These are phyloP conservation scores for Stichopus chloronotus DNA, from an alignment of 35 echinoderm and acorn worm genomes.

Conservation along the genomic window DNA sequence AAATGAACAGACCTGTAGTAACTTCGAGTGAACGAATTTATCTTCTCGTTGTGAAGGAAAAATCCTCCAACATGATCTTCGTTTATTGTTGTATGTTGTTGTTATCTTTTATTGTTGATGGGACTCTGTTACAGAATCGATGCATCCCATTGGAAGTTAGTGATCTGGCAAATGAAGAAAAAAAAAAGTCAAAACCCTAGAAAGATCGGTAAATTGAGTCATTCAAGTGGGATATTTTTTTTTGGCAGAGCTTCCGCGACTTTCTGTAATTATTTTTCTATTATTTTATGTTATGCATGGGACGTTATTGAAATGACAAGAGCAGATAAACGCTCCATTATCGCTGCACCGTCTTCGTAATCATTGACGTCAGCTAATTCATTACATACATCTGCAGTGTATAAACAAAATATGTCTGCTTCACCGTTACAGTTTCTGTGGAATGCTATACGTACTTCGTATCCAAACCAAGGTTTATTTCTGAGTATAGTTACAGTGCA, in stretches of 20 bases:
- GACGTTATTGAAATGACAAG: neutral
- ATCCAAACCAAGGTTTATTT: too few relatives aligned
- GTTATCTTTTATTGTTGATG: neutral
- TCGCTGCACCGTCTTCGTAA: neutral
- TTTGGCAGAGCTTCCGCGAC: too few relatives aligned
- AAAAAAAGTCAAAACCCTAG: neutral
- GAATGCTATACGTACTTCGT: too few relatives aligned
- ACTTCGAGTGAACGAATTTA: too few relatives aligned
- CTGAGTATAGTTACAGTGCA: too few relatives aligned
- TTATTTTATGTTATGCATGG: neutral
- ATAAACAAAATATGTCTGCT: too few relatives aligned
- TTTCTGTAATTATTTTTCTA: neutral
- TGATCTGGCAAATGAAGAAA: neutral
- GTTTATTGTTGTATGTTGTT: neutral
- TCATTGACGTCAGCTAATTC: too few relatives aligned
- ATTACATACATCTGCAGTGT: too few relatives aligned
- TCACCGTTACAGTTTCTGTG: too few relatives aligned
- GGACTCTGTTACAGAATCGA: neutral
- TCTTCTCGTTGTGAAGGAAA: too few relatives aligned
- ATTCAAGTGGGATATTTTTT: neutral
- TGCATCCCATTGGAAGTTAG: conserved; percentile 2
- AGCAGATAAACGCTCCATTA: conserved; percentile 1
- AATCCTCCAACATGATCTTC: too few relatives aligned
- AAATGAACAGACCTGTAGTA: too few relatives aligned
- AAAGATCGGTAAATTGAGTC: neutral